A percentile compares a stretch with the other conserved stretches of the same genome.
Evolutionary conservation across 1,140 invertebrate species (phyloP).

Genomic region (Neodiprion lecontei): DNA sequence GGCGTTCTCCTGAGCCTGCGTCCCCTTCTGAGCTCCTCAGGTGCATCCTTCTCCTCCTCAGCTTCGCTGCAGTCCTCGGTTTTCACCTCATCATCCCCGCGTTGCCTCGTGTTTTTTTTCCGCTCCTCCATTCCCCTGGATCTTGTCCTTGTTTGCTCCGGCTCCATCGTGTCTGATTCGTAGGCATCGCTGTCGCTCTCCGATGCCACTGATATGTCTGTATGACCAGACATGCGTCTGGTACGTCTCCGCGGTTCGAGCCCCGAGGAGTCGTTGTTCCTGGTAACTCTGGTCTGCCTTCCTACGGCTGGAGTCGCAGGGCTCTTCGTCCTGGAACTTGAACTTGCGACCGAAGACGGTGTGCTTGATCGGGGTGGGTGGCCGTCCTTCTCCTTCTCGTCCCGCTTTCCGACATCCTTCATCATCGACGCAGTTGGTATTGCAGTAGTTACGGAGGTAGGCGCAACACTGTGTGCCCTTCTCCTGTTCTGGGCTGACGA

Average conservation of each 20-base stretch:
- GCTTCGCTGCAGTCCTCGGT: constrained; percentile 55
- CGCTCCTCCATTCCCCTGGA: constrained; percentile 47
- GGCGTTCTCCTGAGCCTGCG: constrained; percentile 45
- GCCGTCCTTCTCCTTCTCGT: constrained; percentile 52
- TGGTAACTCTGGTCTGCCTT: constrained; percentile 45
- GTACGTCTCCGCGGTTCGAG: constrained; percentile 53
- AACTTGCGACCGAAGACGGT: constrained; percentile 67
- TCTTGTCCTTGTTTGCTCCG: constrained; percentile 47
- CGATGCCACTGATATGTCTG: constrained; percentile 50
- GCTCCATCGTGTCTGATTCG: constrained; percentile 51
- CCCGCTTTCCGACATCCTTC: constrained; percentile 41
- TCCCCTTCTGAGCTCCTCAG: constrained; percentile 46
- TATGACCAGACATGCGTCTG: constrained; percentile 56
- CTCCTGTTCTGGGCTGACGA: background rate
- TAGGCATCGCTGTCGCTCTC: constrained; percentile 59
- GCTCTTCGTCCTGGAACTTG: constrained; percentile 71
- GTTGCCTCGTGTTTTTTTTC: constrained; percentile 47
- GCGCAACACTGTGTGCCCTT: constrained; percentile 55
- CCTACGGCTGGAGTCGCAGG: constrained; percentile 62
- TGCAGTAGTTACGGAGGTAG: constrained; percentile 29
- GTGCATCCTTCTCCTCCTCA: constrained; percentile 53
- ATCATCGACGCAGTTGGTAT: constrained; percentile 20
- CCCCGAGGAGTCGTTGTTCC: constrained; percentile 41
- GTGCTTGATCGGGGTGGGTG: constrained; percentile 67
- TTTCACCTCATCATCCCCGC: constrained; percentile 57